A percentile compares a stretch with the other conserved stretches of the same genome.
Evolutionary conservation across 2,888 invertebrate species (phyloP).

Genomic region (Chironomus riparius): DNA sequence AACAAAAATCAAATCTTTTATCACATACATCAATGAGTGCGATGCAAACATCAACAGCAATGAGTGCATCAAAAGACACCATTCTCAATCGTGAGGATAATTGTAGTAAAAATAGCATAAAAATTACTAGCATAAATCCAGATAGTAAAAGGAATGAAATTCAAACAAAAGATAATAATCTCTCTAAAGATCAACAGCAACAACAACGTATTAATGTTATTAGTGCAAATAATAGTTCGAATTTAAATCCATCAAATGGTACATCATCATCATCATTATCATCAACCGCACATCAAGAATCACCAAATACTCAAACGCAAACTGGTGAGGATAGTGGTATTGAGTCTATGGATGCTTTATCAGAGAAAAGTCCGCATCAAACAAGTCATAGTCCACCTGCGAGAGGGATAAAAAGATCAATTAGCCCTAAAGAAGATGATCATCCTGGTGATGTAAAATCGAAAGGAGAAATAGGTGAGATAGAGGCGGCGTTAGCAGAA

Average conservation of each 20-base stretch:
- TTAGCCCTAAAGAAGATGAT: constrained; percentile 34
- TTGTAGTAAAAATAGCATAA: background rate
- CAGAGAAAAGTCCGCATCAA: constrained; percentile 84
- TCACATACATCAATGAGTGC: background rate
- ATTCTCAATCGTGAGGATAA: background rate
- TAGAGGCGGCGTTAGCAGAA: constrained; percentile 61
- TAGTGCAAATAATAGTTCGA: constrained; percentile 28
- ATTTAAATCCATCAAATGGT: constrained; percentile 27
- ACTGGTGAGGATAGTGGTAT: constrained; percentile 88
- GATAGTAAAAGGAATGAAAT: background rate
- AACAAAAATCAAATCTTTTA: background rate
- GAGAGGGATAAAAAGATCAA: constrained; percentile 30
- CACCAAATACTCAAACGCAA: constrained; percentile 49
- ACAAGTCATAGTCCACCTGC: constrained; percentile 63
- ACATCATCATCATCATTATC: background rate
- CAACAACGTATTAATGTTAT: background rate
- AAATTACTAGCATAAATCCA: background rate
- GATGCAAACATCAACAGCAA: too few relatives aligned
- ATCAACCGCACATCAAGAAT: constrained; percentile 35
- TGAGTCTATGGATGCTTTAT: constrained; percentile 88
- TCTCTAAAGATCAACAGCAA: background rate
- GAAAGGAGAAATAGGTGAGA: constrained; percentile 42
- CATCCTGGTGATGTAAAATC: constrained; percentile 33
- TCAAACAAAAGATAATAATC: background rate
- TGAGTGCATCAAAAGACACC: too few relatives aligned